Conservation (phyloP, 2,888 invertebrate species). For the Dorcus hopei region DNA sequence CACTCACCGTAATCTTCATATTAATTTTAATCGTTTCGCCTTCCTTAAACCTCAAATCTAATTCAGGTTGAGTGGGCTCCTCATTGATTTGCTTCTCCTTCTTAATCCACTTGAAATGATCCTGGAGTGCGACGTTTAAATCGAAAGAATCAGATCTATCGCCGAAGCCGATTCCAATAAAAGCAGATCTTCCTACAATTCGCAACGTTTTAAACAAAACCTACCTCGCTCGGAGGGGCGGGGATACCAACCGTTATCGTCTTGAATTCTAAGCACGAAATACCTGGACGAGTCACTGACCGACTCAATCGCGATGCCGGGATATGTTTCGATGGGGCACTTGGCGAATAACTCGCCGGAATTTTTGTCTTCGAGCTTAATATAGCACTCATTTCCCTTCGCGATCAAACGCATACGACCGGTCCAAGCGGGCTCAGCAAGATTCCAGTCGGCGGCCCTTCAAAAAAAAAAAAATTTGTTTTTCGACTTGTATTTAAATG, state of each 20-base stretch:
- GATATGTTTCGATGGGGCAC: constrained; percentile 94
- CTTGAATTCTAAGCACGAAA: constrained; percentile 93
- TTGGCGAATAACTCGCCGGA: constrained; percentile 94
- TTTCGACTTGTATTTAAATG: neutral
- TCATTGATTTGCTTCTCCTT: constrained; percentile 77
- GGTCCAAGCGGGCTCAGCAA: constrained; percentile 97
- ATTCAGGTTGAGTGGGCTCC: constrained; percentile 75
- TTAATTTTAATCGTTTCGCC: constrained; percentile 99
- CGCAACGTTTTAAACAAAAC: neutral
- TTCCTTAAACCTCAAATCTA: constrained; percentile 97
- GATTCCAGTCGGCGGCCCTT: constrained; percentile 99
- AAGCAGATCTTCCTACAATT: constrained; percentile 73
- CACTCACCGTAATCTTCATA: constrained; percentile 87
- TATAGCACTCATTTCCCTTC: constrained; percentile 79
- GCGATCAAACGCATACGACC: constrained; percentile 91
- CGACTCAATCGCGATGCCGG: constrained; percentile 90
- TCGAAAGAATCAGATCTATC: constrained; percentile 99
- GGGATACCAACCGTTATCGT: constrained; percentile 73
- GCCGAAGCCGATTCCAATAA: constrained; percentile 95
- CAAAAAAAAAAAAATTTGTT: constrained; percentile 30
- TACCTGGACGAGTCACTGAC: constrained; percentile 98
- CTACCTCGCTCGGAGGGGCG: neutral
- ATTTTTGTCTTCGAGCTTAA: constrained; percentile 95
- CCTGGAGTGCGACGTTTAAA: constrained; percentile 96
- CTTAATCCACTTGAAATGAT: constrained; percentile 94